These are phyloP conservation scores for Ascaphus truei DNA, from an alignment of 2,113 vertebrate species.

Conservation along the genomic window DNA sequence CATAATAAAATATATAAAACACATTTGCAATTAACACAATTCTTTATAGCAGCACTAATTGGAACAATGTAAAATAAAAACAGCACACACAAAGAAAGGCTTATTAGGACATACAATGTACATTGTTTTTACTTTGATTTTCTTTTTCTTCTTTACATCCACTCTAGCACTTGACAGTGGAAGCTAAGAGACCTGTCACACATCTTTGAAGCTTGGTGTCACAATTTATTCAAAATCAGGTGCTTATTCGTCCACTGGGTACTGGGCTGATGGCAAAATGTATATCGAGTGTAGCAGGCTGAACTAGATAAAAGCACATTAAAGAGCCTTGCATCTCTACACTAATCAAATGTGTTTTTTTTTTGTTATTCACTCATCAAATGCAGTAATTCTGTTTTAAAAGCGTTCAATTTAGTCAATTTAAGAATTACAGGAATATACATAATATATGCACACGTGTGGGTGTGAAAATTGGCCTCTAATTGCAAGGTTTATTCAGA, in stretches of 20 bases:
- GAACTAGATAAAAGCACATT: background rate
- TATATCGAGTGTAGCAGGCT: conserved; percentile 1
- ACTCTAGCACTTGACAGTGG: conserved; percentile 2
- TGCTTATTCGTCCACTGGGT: background rate
- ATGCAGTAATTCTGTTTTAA: too few relatives aligned
- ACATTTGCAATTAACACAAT: background rate
- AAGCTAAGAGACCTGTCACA: background rate
- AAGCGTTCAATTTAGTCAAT: too few relatives aligned
- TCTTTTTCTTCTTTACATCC: background rate
- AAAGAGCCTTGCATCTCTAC: too few relatives aligned
- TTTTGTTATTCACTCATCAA: too few relatives aligned
- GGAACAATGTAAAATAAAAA: background rate
- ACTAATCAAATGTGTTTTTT: too few relatives aligned
- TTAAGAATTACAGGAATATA: too few relatives aligned
- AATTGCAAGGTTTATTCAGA: too few relatives aligned
- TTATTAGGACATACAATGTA: background rate
- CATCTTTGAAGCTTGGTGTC: conserved; percentile 7
- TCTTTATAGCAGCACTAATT: background rate
- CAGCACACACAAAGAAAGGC: background rate
- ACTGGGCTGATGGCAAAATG: background rate
- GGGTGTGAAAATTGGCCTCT: too few relatives aligned
- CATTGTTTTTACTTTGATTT: conserved; percentile 4
- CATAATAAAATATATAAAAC: background rate
- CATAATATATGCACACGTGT: too few relatives aligned
- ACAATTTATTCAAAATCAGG: conserved; percentile 7